These are phyloP conservation scores for Drosophila pandora DNA, from an alignment of 1,140 invertebrate species.

Conservation along the genomic window DNA sequence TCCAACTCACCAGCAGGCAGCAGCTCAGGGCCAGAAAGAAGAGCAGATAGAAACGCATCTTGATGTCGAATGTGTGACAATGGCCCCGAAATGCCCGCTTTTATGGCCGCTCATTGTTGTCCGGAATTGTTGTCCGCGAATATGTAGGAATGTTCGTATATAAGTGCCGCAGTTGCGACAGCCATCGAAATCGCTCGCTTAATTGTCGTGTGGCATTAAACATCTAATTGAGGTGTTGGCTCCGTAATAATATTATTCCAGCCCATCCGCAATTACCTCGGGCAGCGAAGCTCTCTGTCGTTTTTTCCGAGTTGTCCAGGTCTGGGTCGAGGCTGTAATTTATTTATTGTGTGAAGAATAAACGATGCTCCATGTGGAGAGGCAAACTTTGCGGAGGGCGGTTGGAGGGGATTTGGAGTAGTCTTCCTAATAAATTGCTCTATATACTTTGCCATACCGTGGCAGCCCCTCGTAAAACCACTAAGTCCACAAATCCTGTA, in stretches of 20 bases:
- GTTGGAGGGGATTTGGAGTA: too few relatives aligned
- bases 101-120: conserved; percentile 32
- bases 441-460: too few relatives aligned
- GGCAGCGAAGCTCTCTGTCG: conserved; percentile 31
- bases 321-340: conserved; percentile 9
- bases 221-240: conserved; percentile 58
- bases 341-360: not conserved
- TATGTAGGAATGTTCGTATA: too few relatives aligned
- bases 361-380: not conserved
- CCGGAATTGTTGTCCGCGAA: not conserved
- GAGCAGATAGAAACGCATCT: conserved; percentile 61
- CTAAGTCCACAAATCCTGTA: not conserved
- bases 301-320: conserved; percentile 1
- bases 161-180: too few relatives aligned
- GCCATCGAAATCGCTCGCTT: conserved; percentile 17
- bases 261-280: conserved; percentile 53
- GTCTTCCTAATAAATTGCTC: too few relatives aligned
- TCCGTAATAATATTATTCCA: conserved; percentile 41
- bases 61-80: conserved; percentile 53
- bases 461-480: not conserved
- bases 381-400: too few relatives aligned
- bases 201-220: conserved; percentile 64
- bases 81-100: conserved; percentile 56
- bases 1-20: conserved; percentile 47
- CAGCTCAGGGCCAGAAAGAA: conserved; percentile 48